Evolutionary conservation across 2,113 vertebrate genomes (phyloP), one percentile per base, ranked within the genome.

Genomic region (Acanthisitta chloris): DNA sequence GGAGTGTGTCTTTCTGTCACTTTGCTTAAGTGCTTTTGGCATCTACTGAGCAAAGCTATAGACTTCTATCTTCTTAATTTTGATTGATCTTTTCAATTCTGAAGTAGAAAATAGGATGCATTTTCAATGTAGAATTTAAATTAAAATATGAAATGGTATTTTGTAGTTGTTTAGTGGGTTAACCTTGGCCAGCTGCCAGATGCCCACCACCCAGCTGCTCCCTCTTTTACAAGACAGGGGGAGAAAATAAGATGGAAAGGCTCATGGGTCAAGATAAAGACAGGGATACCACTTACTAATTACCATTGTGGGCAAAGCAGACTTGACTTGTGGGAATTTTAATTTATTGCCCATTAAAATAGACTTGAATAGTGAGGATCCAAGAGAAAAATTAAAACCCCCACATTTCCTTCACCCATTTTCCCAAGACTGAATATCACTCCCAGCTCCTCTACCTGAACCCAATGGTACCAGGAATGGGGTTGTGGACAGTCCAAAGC

Each of bases 51-150:
- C 76, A 78, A 87, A 94, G 77, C 70, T 86, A 33, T 64, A 42
- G 24, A 29, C 38, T 81, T 70, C 29, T 86, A 79, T 88, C 64
- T 55, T 91, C 70, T 77, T 86, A 81, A 85, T 86, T 96, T 77
- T 88, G 79, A 94, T 91, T 81, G 82, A 86, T 85, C 69, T 96
- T 74, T 91, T 96, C 58, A 79, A 89, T 96, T 45, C 46, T 57
- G 59, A 74, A 92, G 46, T 65, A 92, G 85, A 67, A 95, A 94
- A 86, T 81, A 74, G 40, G 57, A 81, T 90, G 79, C 5, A 13
- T 90, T 94, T 76, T 55, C 52, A 90, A 59, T 34, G 49, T 38
- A 79, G 59, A 8, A 15, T 38, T 89, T 76, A 91, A 88, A 65
- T 76, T 73, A 46, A 93, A 85, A 91, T 72, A 82, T 20, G 23